These are phyloP conservation scores for Lucinisca nassula DNA, from an alignment of 2,888 invertebrate species.

Conservation along the genomic window DNA sequence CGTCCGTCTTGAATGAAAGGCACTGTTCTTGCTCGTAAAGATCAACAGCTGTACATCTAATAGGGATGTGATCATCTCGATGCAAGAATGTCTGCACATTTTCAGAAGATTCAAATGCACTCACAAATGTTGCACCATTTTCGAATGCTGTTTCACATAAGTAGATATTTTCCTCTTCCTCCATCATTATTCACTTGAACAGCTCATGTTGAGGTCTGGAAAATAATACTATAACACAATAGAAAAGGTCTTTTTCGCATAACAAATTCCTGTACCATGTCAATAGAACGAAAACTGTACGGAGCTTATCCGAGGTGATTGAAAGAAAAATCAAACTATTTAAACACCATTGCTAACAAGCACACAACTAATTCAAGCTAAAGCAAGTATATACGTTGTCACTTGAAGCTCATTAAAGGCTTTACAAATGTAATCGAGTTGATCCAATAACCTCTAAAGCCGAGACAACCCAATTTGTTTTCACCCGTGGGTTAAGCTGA, in stretches of 20 bases:
- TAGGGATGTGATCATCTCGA: constrained; percentile 15
- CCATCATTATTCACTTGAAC: not conserved
- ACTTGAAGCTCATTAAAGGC: too few species aligned
- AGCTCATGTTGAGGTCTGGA: not conserved
- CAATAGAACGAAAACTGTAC: too few species aligned
- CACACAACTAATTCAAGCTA: too few species aligned
- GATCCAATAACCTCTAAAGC: too few species aligned
- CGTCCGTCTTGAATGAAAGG: constrained; percentile 1
- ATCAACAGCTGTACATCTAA: constrained; percentile 9
- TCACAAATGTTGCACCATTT: constrained; percentile 14
- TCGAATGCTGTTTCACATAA: constrained; percentile 28
- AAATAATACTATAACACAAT: not conserved
- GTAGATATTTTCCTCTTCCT: constrained; percentile 16
- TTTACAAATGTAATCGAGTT: too few species aligned
- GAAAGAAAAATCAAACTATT: too few species aligned
- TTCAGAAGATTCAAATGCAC: not conserved
- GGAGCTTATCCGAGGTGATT: too few species aligned
- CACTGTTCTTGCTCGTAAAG: constrained; percentile 6
- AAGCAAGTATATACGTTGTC: too few species aligned
- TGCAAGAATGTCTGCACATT: constrained; percentile 20
- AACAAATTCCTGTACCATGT: too few species aligned
- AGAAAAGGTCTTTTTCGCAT: not conserved
- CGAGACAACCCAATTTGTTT: too few species aligned
- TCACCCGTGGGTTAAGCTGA: too few species aligned
- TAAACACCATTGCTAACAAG: too few species aligned